A percentile compares a stretch with the other conserved stretches of the same genome.
These are phyloP conservation scores for Thunnus thynnus DNA, from an alignment of 2,113 vertebrate genomes.

Conservation along the genomic window DNA sequence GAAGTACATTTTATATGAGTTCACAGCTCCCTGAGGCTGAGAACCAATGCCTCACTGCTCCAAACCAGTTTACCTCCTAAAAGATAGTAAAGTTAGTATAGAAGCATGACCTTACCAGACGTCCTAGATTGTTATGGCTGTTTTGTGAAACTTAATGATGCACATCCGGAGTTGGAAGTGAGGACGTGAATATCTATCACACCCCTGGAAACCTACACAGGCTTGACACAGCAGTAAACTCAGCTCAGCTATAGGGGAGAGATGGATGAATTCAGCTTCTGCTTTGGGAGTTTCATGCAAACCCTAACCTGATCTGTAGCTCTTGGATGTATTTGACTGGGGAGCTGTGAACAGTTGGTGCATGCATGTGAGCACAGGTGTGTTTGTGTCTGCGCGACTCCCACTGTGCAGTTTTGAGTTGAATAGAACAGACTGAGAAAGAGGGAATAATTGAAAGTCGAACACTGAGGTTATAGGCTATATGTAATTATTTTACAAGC, in stretches of 20 bases:
- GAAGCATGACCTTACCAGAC: slow-evolving; percentile 19
- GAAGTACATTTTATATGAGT: neutral
- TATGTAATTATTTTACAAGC: neutral
- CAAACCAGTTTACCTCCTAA: slow-evolving; percentile 30
- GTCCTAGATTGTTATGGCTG: neutral
- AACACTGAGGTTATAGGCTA: neutral
- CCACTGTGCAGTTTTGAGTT: neutral
- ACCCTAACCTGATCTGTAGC: slow-evolving; percentile 39
- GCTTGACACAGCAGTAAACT: slow-evolving; percentile 35
- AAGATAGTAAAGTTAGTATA: slow-evolving; percentile 2
- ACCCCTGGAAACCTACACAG: slow-evolving; percentile 14
- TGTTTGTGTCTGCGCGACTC: neutral
- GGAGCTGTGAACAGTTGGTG: slow-evolving; percentile 11
- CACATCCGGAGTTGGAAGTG: slow-evolving; percentile 16
- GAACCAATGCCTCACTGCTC: neutral
- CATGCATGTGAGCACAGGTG: neutral
- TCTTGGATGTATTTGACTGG: slow-evolving; percentile 11
- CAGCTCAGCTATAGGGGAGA: slow-evolving; percentile 35
- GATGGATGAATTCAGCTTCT: slow-evolving; percentile 29
- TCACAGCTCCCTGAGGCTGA: neutral
- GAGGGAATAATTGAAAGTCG: slow-evolving; percentile 2
- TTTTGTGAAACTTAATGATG: slow-evolving; percentile 46
- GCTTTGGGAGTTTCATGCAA: slow-evolving; percentile 38
- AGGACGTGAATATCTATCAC: slow-evolving; percentile 46
- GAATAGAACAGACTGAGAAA: neutral